Base-by-base conservation (phyloP, 2,797 vertebrate species). In the Cyclopterus lumpus region DNA sequence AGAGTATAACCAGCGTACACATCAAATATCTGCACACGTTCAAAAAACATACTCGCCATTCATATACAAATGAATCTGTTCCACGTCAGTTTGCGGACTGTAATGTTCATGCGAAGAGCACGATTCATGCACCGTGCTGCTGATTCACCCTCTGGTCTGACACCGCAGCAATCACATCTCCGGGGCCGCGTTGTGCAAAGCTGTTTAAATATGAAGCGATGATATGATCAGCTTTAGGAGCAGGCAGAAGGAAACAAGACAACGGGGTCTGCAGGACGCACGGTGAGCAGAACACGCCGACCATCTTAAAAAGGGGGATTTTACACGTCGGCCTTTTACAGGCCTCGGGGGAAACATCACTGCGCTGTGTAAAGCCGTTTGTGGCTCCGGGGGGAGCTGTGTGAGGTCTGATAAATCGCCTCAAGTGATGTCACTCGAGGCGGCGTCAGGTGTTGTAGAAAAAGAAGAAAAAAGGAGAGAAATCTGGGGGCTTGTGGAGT, bases 91-190 rank as follows among this genome's bases (percentile, higher is more conserved):
- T 61, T 59, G 80, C 74, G 32, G 54, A 48, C 58, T 54, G 44
- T 18, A 15, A 67, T 78, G 71, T 28, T 81, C 59, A 65, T 61
- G 73, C 79, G 81, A 63, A 16, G 30, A 62, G 44, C 58, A 22
- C 11, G 20, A 70, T 79, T 82, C 83, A 67, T 75, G 59, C 26
- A 55, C 67, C 26, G 40, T 67, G 32, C 46, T 49, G 73, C 74
- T 74, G 83, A 80, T 7, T 87, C 87, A 65, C 53, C 34, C 53
- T 72, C 57, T 76, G 71, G 70, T 73, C 64, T 46, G 75, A n/a
- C 73, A 57, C 67, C 30, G 76, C 64, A 12, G 53, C 24, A 61
- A 72, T 83, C 57, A 38, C 11, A 58, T 69, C 60, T 75, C 53
- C 67, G 72, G n/a, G 71, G 32, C 75, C 44, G 58, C 2, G 18